Evolutionary conservation across 2,888 invertebrate genomes (phyloP).

Genomic region (Leucozona laternaria): DNA sequence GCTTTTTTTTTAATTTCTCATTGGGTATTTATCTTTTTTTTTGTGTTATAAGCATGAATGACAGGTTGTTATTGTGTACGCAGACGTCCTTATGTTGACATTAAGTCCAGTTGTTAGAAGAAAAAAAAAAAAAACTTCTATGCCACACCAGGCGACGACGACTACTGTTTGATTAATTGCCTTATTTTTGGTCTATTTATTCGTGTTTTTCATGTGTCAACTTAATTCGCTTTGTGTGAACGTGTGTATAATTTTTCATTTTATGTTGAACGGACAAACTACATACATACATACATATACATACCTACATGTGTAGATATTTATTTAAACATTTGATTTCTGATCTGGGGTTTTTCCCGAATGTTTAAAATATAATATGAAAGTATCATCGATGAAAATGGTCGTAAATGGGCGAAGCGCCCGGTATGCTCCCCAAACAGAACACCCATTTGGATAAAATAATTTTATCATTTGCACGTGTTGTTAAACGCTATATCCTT

Average conservation of each 20-base stretch:
- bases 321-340: constrained; percentile 3
- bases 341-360: not conserved
- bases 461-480: too few relatives aligned
- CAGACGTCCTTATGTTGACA: constrained; percentile 72
- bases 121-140: constrained; percentile 29
- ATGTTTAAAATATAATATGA: too few relatives aligned
- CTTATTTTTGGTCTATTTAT: constrained; percentile 67
- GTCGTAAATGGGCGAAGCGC: too few relatives aligned
- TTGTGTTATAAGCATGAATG: constrained; percentile 63
- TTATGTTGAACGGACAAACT: constrained; percentile 10
- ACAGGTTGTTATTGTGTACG: constrained; percentile 61
- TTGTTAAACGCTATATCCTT: too few relatives aligned
- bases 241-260: constrained; percentile 30
- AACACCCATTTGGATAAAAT: too few relatives aligned
- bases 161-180: constrained; percentile 74
- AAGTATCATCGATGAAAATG: too few relatives aligned
- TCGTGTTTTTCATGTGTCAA: constrained; percentile 56
- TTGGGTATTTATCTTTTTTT: constrained; percentile 43
- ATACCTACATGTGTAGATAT: not conserved
- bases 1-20: not conserved
- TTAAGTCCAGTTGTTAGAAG: constrained; percentile 38
- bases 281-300: too few relatives aligned
- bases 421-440: too few relatives aligned
- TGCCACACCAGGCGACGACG: constrained; percentile 42
- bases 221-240: constrained; percentile 37